These are phyloP conservation scores for Drosophila ananassae DNA, from an alignment of 1,140 invertebrate genomes.

Conservation along the genomic window DNA sequence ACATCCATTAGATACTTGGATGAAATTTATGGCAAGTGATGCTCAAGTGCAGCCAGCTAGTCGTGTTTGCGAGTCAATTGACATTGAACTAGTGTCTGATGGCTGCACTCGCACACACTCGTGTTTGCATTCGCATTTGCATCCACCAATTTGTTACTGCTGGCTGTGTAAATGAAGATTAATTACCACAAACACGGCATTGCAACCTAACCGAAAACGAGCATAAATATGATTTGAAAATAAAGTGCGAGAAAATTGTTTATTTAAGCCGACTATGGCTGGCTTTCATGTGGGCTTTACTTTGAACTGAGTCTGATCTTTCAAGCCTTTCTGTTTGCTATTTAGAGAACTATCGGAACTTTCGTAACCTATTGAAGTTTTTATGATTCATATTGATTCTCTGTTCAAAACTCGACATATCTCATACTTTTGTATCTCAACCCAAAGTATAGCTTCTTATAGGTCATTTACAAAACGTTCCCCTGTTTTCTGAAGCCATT, in stretches of 20 bases:
- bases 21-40: conserved; percentile 67
- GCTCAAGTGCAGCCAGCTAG: conserved; percentile 47
- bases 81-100: conserved; percentile 68
- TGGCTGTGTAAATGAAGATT: conserved; percentile 53
- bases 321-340: too few relatives aligned
- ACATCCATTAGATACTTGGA: conserved; percentile 5
- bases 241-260: neutral
- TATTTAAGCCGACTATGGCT: too few relatives aligned
- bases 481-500: too few relatives aligned
- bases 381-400: too few relatives aligned
- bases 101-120: conserved; percentile 5
- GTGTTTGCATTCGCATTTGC: conserved; percentile 12
- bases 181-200: conserved; percentile 57
- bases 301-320: too few relatives aligned
- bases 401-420: too few relatives aligned
- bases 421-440: too few relatives aligned
- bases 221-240: conserved; percentile 29
- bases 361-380: too few relatives aligned
- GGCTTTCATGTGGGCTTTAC: too few relatives aligned
- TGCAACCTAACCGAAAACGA: conserved; percentile 16
- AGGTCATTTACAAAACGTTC: too few relatives aligned
- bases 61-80: conserved; percentile 66
- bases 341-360: too few relatives aligned
- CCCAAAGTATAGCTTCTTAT: too few relatives aligned
- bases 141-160: conserved; percentile 34